Evolutionary conservation across 2,888 invertebrate species (phyloP).

Genomic region (Stegophylla sp.): DNA sequence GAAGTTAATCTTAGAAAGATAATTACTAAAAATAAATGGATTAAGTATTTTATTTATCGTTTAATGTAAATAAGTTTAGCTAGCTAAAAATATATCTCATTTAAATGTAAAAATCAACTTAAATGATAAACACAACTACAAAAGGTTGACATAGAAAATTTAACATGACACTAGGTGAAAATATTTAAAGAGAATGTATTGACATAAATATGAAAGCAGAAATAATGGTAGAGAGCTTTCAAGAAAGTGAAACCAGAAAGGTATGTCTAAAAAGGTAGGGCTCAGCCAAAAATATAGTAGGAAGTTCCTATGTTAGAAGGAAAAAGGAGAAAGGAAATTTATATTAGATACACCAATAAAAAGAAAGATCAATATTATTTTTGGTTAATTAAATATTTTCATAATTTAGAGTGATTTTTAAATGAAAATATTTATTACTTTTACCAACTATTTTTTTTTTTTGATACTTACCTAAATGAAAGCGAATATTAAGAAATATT

Average conservation of each 20-base stretch:
- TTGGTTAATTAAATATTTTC: neutral
- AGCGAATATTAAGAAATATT: no score
- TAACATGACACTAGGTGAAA: neutral
- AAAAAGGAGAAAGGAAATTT: constrained; percentile 58
- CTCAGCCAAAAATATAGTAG: constrained; percentile 50
- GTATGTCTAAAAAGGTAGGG: constrained; percentile 53
- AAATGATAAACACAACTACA: no score
- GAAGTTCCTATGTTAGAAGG: neutral
- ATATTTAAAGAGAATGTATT: constrained; percentile 54
- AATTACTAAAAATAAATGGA: no score
- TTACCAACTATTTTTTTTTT: no score
- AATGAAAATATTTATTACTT: no score
- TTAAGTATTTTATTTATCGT: no score
- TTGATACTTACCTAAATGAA: no score
- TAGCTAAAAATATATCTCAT: no score
- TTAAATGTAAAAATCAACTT: no score
- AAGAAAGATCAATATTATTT: constrained; percentile 39
- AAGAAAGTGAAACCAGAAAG: constrained; percentile 58
- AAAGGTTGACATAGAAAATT: no score
- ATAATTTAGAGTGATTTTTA: neutral
- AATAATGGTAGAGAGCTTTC: constrained; percentile 45
- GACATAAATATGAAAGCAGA: constrained; percentile 45
- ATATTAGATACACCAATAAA: constrained; percentile 30
- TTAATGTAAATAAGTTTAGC: no score
- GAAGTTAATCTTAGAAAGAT: no score